Percentiles rank a stretch among this genome's conserved stretches.
Evolutionary conservation across 2,797 vertebrate species (phyloP).

Genomic region (Danio kyathit): DNA sequence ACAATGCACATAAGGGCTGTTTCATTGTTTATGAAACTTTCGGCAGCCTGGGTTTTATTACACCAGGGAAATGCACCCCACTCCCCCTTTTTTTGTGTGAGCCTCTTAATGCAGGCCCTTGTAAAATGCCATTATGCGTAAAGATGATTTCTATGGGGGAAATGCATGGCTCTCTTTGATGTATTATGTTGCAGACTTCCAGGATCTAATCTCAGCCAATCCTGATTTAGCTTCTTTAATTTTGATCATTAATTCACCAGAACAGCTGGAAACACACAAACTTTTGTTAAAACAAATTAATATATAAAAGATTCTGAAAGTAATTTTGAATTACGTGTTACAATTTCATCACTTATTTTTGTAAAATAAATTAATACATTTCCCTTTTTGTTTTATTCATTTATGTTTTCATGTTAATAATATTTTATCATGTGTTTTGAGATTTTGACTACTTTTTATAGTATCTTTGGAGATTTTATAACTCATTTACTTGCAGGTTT

Average conservation of each 20-base stretch:
- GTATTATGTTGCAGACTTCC: conserved; percentile 81
- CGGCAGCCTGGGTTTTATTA: conserved; percentile 51
- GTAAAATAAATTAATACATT: too few species aligned
- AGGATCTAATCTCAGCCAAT: conserved; percentile 76
- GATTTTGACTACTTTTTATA: too few species aligned
- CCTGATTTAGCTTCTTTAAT: conserved; percentile 17
- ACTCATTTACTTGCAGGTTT: too few species aligned
- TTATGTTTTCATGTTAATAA: too few species aligned
- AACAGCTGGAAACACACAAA: not conserved
- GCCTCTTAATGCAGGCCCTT: conserved; percentile 58
- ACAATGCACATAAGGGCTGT: conserved; percentile 6
- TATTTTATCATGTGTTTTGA: too few species aligned
- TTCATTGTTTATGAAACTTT: conserved; percentile 43
- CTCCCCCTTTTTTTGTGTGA: conserved; percentile 33
- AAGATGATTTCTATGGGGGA: conserved; percentile 69
- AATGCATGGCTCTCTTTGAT: conserved; percentile 77
- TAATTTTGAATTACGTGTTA: too few species aligned
- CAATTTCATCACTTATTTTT: too few species aligned
- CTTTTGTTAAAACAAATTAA: too few species aligned
- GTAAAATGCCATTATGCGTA: conserved; percentile 69
- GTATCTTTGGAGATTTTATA: too few species aligned
- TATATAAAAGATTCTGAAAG: too few species aligned
- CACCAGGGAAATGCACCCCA: conserved; percentile 41
- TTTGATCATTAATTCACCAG: not conserved
- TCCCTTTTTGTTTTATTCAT: too few species aligned